A percentile compares a stretch with the other conserved stretches of the same genome.
These are phyloP conservation scores for Montipora cactus DNA, from an alignment of 64 coral and sea anemone genomes.

Conservation along the genomic window DNA sequence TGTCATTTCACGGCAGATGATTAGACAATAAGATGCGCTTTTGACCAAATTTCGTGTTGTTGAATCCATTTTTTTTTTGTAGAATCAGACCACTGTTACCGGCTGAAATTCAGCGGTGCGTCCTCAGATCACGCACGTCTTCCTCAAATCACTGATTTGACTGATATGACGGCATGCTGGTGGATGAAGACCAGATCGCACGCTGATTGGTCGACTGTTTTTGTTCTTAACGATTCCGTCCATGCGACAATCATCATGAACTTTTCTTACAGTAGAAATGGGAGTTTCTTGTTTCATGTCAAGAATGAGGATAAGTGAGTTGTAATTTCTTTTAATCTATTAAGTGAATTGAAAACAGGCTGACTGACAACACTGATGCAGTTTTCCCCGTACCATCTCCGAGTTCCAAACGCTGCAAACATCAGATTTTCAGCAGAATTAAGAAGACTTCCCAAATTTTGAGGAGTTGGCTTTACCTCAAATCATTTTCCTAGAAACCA, in stretches of 20 bases:
- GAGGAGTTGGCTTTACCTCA: no score
- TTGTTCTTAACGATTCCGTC: neutral
- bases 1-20: no score
- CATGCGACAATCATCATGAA: neutral
- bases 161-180: constrained; percentile 32
- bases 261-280: constrained; percentile 15
- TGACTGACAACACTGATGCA: no score
- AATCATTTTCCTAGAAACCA: no score
- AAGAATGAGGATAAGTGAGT: constrained; percentile 20
- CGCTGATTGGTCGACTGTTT: constrained; percentile 1
- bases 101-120: constrained; percentile 17
- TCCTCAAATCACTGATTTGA: constrained; percentile 20
- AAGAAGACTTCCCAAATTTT: no score
- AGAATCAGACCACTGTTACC: constrained; percentile 51
- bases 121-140: neutral
- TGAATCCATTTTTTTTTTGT: neutral
- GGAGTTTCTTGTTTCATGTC: neutral
- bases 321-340: no score
- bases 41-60: no score
- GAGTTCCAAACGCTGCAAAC: no score
- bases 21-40: no score
- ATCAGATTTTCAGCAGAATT: no score
- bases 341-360: no score
- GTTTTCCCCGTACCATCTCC: no score
- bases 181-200: constrained; percentile 13